These are phyloP conservation scores for Harpagoxenus sublaevis DNA, from an alignment of 2,888 invertebrate genomes.

Conservation along the genomic window DNA sequence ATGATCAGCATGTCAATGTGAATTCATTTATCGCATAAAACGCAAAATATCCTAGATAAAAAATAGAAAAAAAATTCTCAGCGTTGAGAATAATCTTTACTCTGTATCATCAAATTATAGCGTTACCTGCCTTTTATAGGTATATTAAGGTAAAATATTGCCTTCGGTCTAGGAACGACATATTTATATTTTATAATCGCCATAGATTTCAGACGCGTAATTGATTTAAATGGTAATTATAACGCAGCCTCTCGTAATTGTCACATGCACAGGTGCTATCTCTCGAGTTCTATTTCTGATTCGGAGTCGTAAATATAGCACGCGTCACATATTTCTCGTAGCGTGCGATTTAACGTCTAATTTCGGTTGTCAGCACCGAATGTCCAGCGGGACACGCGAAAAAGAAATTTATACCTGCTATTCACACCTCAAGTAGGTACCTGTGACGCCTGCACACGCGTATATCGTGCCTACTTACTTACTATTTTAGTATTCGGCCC, in stretches of 20 bases:
- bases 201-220: background rate
- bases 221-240: slow-evolving; percentile 27
- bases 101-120: background rate
- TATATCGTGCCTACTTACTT: background rate
- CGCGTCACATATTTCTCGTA: slow-evolving; percentile 43
- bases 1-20: background rate
- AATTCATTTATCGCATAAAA: background rate
- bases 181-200: background rate
- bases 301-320: slow-evolving; percentile 33
- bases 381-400: slow-evolving; percentile 16
- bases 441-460: background rate
- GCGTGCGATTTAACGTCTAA: slow-evolving; percentile 50
- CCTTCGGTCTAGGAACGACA: background rate
- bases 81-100: background rate
- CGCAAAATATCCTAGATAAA: background rate
- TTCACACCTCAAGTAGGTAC: slow-evolving; percentile 10
- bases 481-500: background rate
- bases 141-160: background rate
- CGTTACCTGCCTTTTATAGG: no score
- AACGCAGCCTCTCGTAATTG: slow-evolving; percentile 37
- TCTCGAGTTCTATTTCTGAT: slow-evolving; percentile 45
- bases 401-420: slow-evolving; percentile 45
- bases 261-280: background rate
- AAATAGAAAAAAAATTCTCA: background rate
- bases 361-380: slow-evolving; percentile 50